Evolutionary conservation across 2,113 vertebrate genomes (phyloP).

Genomic region (Falco punctatus): DNA sequence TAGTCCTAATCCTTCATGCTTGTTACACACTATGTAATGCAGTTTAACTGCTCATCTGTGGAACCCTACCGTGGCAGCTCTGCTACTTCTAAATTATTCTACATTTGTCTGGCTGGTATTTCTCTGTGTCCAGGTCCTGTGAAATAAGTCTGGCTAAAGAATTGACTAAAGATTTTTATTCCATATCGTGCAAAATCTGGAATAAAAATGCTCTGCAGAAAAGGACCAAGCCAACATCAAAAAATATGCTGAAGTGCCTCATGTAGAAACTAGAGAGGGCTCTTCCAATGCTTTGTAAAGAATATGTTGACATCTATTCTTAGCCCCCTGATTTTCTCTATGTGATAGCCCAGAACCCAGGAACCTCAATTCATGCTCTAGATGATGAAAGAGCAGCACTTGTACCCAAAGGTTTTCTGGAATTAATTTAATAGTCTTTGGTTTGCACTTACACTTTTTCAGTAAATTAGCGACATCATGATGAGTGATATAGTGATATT

Average conservation of each 20-base stretch:
- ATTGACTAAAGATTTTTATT: not conserved
- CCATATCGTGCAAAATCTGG: not conserved
- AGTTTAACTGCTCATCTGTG: not conserved
- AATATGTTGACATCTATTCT: not conserved
- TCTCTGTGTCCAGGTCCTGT: not conserved
- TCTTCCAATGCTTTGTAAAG: not conserved
- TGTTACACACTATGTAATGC: not conserved
- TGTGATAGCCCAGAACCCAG: not conserved
- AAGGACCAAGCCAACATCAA: not conserved
- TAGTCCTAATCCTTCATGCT: not conserved
- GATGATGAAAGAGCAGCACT: not conserved
- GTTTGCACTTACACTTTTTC: not conserved
- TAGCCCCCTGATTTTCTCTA: not conserved
- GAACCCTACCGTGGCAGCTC: not conserved
- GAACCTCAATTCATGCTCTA: not conserved
- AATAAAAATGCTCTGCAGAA: not conserved
- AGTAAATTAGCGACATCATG: not conserved
- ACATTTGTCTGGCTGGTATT: not conserved
- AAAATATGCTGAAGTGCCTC: not conserved
- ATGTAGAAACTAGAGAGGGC: not conserved
- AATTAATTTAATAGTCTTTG: not conserved
- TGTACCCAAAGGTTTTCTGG: not conserved
- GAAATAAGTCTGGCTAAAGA: not conserved
- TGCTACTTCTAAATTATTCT: not conserved
- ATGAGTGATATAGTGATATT: not conserved